Evolutionary conservation across 2,888 invertebrate genomes (phyloP).

Genomic region (Campaea margaritaria): DNA sequence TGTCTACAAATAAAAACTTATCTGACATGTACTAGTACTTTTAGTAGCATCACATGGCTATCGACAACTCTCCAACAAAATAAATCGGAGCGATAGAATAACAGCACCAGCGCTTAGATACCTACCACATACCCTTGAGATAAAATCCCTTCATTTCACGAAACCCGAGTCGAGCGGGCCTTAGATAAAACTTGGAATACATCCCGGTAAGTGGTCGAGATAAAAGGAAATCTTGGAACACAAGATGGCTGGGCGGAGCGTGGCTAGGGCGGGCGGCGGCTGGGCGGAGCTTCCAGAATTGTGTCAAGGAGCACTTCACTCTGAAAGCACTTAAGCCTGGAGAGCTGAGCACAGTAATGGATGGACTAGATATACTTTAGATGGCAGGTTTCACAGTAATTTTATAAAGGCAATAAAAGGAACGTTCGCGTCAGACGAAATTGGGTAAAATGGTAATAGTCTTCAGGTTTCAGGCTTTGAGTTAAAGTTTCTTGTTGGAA

Average conservation of each 20-base stretch:
- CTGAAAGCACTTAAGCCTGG: slow-evolving; percentile 53
- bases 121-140: slow-evolving; percentile 16
- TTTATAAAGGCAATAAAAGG: slow-evolving; percentile 40
- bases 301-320: slow-evolving; percentile 68
- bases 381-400: slow-evolving; percentile 31
- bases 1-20: no score
- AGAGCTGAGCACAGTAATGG: slow-evolving; percentile 51
- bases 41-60: not conserved
- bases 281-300: slow-evolving; percentile 63
- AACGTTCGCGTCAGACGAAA: slow-evolving; percentile 30
- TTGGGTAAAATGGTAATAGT: slow-evolving; percentile 19
- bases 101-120: slow-evolving; percentile 6
- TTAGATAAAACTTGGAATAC: slow-evolving; percentile 56
- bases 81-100: slow-evolving; percentile 27
- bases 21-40: not conserved
- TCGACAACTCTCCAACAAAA: slow-evolving; percentile 12
- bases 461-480: slow-evolving; percentile 2
- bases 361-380: slow-evolving; percentile 43
- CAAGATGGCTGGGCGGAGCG: slow-evolving; percentile 54
- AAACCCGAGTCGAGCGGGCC: slow-evolving; percentile 44
- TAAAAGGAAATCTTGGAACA: slow-evolving; percentile 40
- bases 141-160: slow-evolving; percentile 34
- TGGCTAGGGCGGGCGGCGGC: slow-evolving; percentile 52
- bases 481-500: not conserved
- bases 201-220: slow-evolving; percentile 47